Conservation (phyloP, 2,113 vertebrate species). For the Pseudopipra pipra region DNA sequence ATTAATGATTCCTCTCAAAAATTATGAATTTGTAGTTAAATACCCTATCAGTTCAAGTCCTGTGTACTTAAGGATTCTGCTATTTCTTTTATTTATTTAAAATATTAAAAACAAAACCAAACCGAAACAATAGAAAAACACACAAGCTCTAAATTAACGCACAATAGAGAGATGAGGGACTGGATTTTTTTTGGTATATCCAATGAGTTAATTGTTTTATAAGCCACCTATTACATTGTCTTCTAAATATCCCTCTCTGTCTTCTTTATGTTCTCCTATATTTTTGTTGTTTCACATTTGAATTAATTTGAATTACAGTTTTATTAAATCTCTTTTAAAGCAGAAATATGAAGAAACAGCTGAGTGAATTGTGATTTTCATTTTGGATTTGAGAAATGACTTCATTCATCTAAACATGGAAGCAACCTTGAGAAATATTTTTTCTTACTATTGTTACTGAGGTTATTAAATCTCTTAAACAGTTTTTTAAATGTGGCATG, state of each 20-base stretch:
- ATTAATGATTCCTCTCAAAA: not conserved
- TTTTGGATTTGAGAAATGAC: not conserved
- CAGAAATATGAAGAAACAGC: not conserved
- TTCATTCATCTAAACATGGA: not conserved
- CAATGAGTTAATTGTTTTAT: not conserved
- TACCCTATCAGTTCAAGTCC: not conserved
- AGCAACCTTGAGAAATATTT: not conserved
- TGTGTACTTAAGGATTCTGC: not conserved
- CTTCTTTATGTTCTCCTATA: not conserved
- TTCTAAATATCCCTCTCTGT: not conserved
- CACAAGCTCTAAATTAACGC: not conserved
- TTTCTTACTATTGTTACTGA: not conserved
- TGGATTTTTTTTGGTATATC: not conserved
- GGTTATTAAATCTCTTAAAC: not conserved
- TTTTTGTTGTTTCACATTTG: not conserved
- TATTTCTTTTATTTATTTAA: not conserved
- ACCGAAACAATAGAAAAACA: not conserved
- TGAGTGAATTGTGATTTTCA: not conserved
- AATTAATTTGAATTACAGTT: not conserved
- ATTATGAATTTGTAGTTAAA: not conserved
- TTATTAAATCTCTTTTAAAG: not conserved
- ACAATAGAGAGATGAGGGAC: not conserved
- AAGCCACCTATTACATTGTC: not conserved
- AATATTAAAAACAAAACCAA: not conserved
- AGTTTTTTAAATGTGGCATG: not conserved